Conservation (phyloP, 2,888 invertebrate genomes). For the Melanostoma scalare region DNA sequence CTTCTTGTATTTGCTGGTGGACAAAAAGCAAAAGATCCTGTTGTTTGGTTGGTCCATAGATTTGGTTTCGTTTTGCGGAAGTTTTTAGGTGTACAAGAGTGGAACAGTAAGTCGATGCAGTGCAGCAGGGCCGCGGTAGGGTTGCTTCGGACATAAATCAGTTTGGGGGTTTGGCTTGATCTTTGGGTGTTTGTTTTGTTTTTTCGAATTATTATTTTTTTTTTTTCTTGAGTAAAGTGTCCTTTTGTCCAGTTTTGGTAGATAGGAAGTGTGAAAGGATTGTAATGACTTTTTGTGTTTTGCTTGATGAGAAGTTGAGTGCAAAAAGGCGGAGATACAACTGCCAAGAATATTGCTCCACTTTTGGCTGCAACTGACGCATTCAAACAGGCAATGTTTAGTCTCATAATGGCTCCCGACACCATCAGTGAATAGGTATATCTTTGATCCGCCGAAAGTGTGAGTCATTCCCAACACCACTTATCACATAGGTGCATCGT, state of each 20-base stretch:
- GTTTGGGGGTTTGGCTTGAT: constrained; percentile 69
- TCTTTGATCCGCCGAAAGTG: too few relatives aligned
- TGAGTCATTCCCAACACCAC: too few relatives aligned
- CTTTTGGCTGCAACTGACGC: too few relatives aligned
- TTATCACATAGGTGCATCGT: too few relatives aligned
- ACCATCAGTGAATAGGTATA: too few relatives aligned
- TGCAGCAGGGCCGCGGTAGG: constrained; percentile 34
- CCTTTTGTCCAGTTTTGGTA: constrained; percentile 24
- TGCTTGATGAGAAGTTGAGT: constrained; percentile 48
- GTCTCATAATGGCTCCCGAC: too few relatives aligned
- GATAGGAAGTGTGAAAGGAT: constrained; percentile 39
- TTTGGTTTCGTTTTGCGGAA: constrained; percentile 62
- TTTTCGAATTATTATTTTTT: constrained; percentile 35
- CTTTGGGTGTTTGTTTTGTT: constrained; percentile 62
- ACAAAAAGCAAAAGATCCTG: constrained; percentile 52
- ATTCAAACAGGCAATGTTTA: too few relatives aligned
- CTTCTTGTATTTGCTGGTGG: constrained; percentile 12
- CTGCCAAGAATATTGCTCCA: background rate
- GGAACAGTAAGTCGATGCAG: constrained; percentile 57
- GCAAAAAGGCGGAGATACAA: constrained; percentile 40
- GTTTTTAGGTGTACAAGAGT: constrained; percentile 65
- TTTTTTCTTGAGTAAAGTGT: constrained; percentile 35
- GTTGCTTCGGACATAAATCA: constrained; percentile 66
- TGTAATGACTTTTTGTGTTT: constrained; percentile 56
- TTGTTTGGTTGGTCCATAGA: constrained; percentile 65